phyloP scores from a whole-genome alignment of 2,888 invertebrate species.

The Cephus sareptanus region DNA sequence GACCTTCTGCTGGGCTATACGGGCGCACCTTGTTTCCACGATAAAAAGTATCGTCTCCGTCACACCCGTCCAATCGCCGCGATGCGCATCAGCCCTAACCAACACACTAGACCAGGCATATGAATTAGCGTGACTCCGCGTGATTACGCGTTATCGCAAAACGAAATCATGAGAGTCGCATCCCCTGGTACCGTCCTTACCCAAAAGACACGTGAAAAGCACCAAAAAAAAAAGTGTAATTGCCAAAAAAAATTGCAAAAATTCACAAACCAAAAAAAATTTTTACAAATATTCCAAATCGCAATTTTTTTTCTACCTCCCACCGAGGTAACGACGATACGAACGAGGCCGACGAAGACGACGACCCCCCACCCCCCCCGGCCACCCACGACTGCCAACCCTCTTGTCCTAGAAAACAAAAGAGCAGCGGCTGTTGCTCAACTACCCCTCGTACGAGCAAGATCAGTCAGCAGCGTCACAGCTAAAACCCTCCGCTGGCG shows the following conservation, averaged over 20 bases:
- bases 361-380: constrained; percentile 32
- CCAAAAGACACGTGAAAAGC: no score
- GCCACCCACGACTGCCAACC: constrained; percentile 15
- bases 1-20: constrained; percentile 40
- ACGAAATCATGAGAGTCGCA: no score
- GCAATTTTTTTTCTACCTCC: background rate
- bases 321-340: background rate
- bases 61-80: constrained; percentile 14
- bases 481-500: constrained; percentile 13
- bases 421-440: constrained; percentile 55
- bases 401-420: constrained; percentile 57
- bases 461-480: background rate
- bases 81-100: background rate
- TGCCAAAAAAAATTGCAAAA: no score
- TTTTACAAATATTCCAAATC: background rate
- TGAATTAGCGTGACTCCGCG: background rate
- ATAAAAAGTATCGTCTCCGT: constrained; percentile 37
- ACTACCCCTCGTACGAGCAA: constrained; percentile 14
- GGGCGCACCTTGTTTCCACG: constrained; percentile 29
- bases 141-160: background rate
- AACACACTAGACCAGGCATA: background rate
- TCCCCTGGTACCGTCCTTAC: no score
- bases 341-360: background rate
- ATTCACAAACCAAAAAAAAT: no score
- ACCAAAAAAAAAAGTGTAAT: no score